Base-by-base conservation (phyloP, 1,140 invertebrate genomes). In the Eriocheir sinensis region DNA sequence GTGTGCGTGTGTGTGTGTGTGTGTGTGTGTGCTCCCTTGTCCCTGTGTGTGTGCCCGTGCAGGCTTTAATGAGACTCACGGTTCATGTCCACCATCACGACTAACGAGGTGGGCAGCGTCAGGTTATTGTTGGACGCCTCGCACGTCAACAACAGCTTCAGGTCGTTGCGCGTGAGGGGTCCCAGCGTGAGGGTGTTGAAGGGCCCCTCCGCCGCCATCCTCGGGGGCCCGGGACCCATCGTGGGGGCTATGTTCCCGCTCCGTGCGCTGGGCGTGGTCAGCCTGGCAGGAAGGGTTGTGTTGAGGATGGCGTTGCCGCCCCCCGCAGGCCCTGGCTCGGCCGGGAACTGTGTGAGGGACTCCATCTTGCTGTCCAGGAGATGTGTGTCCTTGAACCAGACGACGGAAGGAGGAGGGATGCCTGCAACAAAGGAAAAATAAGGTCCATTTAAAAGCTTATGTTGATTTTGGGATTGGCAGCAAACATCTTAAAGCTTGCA, bases 71-170 rank as follows among this genome's bases (percentile, higher is more conserved):
- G 21, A 53, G 27, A 98, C 98, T 98, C 97, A 98, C 98, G 98
- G 96, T 98, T 98, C 98, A 99, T 98, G 97, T 99, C 98, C 90
- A 99, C 97, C 96, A 98, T 98, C 32, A 99, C 98, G 30, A 98
- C 98, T n/a, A 98, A 97, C 80, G 98, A 98, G n/a, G 98, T 97
- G 80, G 98, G 98, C 79, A 97, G 97, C 21, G 98, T 98, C 96
- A 97, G 97, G 93, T 98, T 98, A 96, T 99, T 98, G 96, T 99
- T 99, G 36, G 97, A 97, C 2, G 98, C 98, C 96, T 98, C 97
- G 97, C 98, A 99, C 21, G 98, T 98, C n/a, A 99, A 97, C 95
- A 98, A 97, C 0, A 98, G 98, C 96, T 98, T 98, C 0, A 99
- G 97, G 96, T 99, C 98, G 34, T 97, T 97, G 72, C 98, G 97